Conservation (phyloP, 2,113 vertebrate genomes). For the Pionites leucogaster region DNA sequence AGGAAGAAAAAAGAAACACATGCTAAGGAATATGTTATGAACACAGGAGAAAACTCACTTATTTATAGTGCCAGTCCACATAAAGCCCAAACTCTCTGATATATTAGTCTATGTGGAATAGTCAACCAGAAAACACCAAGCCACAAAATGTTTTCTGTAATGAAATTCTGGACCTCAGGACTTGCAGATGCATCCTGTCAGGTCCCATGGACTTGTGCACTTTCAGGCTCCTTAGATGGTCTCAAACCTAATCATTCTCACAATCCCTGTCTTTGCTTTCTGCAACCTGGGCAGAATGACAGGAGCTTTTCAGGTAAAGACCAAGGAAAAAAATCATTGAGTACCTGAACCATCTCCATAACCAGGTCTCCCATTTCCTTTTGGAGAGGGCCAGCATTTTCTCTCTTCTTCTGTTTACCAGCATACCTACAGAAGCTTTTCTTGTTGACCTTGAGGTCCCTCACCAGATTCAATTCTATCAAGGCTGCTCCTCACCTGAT, state of each 20-base stretch:
- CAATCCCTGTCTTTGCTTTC: background rate
- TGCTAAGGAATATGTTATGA: background rate
- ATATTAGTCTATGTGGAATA: background rate
- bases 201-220: background rate
- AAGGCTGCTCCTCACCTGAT: background rate
- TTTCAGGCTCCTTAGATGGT: background rate
- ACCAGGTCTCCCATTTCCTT: background rate
- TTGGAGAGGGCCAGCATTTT: background rate
- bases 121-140: background rate
- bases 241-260: background rate
- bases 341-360: background rate
- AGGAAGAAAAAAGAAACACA: background rate
- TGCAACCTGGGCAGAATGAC: background rate
- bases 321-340: background rate
- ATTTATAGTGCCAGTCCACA: background rate
- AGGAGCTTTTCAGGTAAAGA: background rate
- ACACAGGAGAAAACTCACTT: background rate
- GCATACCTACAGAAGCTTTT: background rate
- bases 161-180: background rate
- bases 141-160: background rate
- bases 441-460: background rate
- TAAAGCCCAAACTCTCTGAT: background rate
- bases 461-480: background rate
- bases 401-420: background rate
- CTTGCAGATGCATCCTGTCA: background rate